A percentile compares a stretch with the other conserved stretches of the same genome.
These are phyloP conservation scores for Patella depressa DNA, from an alignment of 2,888 invertebrate genomes.

Conservation along the genomic window DNA sequence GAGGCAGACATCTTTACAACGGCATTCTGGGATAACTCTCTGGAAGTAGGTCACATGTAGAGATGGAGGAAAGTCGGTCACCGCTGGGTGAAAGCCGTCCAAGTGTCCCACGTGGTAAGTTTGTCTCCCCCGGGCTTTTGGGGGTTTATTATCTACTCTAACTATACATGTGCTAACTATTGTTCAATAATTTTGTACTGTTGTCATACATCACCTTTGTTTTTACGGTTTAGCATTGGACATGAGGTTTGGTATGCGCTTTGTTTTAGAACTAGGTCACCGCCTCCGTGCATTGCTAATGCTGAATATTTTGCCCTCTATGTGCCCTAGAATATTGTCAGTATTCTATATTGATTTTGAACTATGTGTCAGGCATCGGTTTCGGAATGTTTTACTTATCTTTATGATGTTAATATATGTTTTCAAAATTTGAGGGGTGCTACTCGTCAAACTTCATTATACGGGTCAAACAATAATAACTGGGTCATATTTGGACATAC, in stretches of 20 bases:
- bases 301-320: constrained; percentile 13
- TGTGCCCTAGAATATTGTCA: constrained; percentile 3
- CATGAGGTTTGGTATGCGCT: constrained; percentile 2
- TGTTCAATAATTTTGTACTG: too few relatives aligned
- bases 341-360: not conserved
- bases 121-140: not conserved
- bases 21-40: constrained; percentile 55
- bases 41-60: constrained; percentile 56
- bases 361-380: not conserved
- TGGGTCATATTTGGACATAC: constrained; percentile 6
- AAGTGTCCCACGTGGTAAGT: constrained; percentile 54
- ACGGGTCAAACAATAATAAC: constrained; percentile 7
- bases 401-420: too few relatives aligned
- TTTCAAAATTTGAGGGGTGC: not conserved
- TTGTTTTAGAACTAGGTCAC: constrained; percentile 12
- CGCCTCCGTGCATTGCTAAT: constrained; percentile 10
- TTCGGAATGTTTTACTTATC: too few relatives aligned
- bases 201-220: too few relatives aligned
- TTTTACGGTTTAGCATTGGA: too few relatives aligned
- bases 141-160: constrained; percentile 8
- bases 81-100: constrained; percentile 56
- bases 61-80: constrained; percentile 63
- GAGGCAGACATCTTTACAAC: constrained; percentile 56
- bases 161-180: not conserved
- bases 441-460: not conserved